Percentiles rank a stretch among this genome's conserved stretches.
Conservation (phyloP, 1,140 invertebrate genomes). For the Lordiphosa clarofinis region DNA sequence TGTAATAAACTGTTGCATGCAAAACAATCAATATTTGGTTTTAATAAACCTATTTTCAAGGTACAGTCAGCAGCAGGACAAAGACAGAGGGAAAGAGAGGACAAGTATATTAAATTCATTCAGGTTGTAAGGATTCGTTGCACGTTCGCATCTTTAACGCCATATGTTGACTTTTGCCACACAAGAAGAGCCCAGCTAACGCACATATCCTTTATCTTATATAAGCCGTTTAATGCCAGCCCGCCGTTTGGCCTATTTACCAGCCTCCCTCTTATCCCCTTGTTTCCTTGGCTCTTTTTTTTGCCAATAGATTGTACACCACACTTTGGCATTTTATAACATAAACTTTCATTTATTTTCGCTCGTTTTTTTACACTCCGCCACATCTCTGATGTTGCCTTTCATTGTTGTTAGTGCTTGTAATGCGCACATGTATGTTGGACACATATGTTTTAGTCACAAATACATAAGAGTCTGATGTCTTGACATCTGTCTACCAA, state of each 20-base stretch:
- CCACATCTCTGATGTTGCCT: conserved; percentile 25
- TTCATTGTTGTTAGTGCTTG: conserved; percentile 43
- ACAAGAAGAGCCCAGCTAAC: conserved; percentile 21
- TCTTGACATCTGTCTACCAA: conserved; percentile 70
- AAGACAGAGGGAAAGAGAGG: background rate
- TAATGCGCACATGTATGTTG: conserved; percentile 58
- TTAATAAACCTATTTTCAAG: too few relatives aligned
- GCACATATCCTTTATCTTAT: conserved; percentile 69
- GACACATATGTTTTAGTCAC: conserved; percentile 47
- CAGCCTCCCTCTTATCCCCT: conserved; percentile 4
- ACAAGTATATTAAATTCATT: background rate
- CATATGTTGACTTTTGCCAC: conserved; percentile 70
- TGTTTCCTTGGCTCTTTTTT: conserved; percentile 30
- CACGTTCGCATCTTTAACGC: conserved; percentile 79
- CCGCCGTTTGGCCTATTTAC: conserved; percentile 11
- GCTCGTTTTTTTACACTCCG: conserved; percentile 36
- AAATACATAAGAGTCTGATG: conserved; percentile 51
- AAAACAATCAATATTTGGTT: background rate
- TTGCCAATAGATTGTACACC: conserved; percentile 69
- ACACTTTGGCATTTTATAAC: conserved; percentile 76
- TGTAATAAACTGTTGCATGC: background rate
- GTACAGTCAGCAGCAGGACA: background rate
- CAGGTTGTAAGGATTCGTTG: conserved; percentile 52
- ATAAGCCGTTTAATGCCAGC: conserved; percentile 71
- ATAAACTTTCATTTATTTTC: conserved; percentile 77